Conservation (phyloP, 2,888 invertebrate species). For the Coelopa pilipes region DNA sequence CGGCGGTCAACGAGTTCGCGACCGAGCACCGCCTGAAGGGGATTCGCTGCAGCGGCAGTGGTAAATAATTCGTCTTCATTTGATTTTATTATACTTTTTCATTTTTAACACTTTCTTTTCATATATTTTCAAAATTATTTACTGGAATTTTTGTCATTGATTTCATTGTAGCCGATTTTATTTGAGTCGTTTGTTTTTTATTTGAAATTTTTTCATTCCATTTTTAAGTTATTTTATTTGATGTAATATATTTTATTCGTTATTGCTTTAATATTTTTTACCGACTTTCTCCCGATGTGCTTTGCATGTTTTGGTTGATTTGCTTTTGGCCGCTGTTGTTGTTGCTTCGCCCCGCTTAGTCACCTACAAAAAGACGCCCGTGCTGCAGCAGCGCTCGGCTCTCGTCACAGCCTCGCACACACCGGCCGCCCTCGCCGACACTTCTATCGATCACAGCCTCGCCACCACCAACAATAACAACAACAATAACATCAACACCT, state of each 20-base stretch:
- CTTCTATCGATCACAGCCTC: conserved; percentile 35
- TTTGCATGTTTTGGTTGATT: conserved; percentile 41
- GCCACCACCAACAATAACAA: conserved; percentile 40
- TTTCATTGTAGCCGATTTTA: conserved; percentile 46
- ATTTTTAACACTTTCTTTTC: conserved; percentile 2
- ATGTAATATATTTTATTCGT: conserved; percentile 39
- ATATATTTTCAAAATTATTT: background rate
- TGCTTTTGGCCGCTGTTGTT: conserved; percentile 24
- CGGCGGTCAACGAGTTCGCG: conserved; percentile 46
- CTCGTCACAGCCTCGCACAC: conserved; percentile 27
- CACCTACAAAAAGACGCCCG: conserved; percentile 82
- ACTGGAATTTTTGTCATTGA: conserved; percentile 33
- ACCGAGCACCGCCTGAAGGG: conserved; percentile 63
- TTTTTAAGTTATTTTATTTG: conserved; percentile 36
- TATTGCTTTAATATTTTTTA: background rate
- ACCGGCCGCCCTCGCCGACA: conserved; percentile 33
- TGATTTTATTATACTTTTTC: background rate
- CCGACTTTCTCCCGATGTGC: conserved; percentile 36
- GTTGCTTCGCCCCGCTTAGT: conserved; percentile 70
- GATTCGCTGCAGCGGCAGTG: conserved; percentile 65
- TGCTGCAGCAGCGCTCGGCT: conserved; percentile 46
- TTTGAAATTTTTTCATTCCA: conserved; percentile 45
- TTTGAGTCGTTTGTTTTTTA: conserved; percentile 40
- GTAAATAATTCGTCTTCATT: conserved; percentile 52
- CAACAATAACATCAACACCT: conserved; percentile 35